Conservation (phyloP, 1,140 invertebrate species). For the Cyclina sinensis region DNA sequence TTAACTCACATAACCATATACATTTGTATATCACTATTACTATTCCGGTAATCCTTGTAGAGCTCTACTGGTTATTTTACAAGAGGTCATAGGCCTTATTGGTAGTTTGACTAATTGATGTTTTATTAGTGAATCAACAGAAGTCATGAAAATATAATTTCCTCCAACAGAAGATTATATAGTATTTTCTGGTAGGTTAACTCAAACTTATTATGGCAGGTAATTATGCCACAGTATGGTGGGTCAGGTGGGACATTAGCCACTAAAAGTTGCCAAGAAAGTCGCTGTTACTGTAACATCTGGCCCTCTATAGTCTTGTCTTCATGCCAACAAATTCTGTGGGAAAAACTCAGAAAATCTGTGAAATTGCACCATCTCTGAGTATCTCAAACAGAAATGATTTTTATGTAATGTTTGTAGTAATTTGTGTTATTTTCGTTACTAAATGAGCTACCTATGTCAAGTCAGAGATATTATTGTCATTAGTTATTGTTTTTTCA, state of each 20-base stretch:
- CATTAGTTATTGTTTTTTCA: not conserved
- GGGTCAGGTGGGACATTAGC: not conserved
- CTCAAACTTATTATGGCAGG: not conserved
- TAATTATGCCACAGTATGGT: not conserved
- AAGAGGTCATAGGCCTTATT: not conserved
- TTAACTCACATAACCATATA: too few relatives aligned
- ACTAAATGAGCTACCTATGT: not conserved
- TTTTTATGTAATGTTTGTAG: not conserved
- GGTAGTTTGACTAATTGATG: not conserved
- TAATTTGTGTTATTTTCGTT: not conserved
- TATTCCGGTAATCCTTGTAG: not conserved
- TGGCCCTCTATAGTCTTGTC: not conserved
- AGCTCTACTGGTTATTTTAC: too few relatives aligned
- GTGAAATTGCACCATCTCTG: not conserved
- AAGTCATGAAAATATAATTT: too few relatives aligned
- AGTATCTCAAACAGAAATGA: not conserved
- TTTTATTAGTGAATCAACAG: not conserved
- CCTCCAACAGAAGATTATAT: too few relatives aligned
- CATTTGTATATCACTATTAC: too few relatives aligned
- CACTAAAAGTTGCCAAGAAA: not conserved
- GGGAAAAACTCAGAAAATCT: not conserved
- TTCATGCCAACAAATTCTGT: slow-evolving; percentile 23
- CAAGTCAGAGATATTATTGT: not conserved
- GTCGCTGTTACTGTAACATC: slow-evolving; percentile 1
- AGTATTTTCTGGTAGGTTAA: too few relatives aligned